phyloP scores from a whole-genome alignment of 92 coral and sea anemone species.

The Palythoa heliodiscus region DNA sequence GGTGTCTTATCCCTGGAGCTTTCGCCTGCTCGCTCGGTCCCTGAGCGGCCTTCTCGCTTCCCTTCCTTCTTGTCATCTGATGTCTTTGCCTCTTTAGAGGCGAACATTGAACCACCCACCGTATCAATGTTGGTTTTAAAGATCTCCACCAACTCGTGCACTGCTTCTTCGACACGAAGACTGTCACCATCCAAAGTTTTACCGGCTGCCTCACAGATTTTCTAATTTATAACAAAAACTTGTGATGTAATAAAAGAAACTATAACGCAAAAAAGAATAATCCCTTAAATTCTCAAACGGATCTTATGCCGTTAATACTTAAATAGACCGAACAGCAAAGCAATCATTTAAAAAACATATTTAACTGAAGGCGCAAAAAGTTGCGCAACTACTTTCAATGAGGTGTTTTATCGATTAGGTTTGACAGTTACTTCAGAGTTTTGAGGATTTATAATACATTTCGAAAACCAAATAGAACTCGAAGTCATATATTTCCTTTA shows the following conservation, averaged over 20 bases:
- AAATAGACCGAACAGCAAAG: too few species aligned
- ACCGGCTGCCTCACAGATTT: conserved; percentile 70
- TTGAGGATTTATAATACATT: too few species aligned
- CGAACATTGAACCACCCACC: conserved; percentile 75
- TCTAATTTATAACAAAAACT: conserved; percentile 36
- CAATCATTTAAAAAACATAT: too few species aligned
- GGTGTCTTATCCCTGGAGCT: conserved; percentile 75
- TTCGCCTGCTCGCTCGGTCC: conserved; percentile 61
- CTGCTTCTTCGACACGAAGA: conserved; percentile 87
- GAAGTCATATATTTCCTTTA: too few species aligned
- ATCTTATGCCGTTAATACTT: too few species aligned
- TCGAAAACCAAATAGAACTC: too few species aligned
- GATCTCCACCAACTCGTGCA: conserved; percentile 81
- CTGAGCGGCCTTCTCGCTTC: conserved; percentile 62
- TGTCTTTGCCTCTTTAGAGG: conserved; percentile 62
- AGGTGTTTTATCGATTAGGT: too few species aligned
- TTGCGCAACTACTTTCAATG: too few species aligned
- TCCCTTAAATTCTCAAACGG: too few species aligned
- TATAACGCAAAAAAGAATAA: neutral
- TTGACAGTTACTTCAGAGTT: too few species aligned
- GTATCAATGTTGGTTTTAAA: conserved; percentile 65
- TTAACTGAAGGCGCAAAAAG: too few species aligned
- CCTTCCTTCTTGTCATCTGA: conserved; percentile 74
- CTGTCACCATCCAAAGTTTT: conserved; percentile 68
- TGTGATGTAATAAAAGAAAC: neutral